Base-by-base conservation (phyloP, 2,888 invertebrate genomes). In the Lithophane leautieri region DNA sequence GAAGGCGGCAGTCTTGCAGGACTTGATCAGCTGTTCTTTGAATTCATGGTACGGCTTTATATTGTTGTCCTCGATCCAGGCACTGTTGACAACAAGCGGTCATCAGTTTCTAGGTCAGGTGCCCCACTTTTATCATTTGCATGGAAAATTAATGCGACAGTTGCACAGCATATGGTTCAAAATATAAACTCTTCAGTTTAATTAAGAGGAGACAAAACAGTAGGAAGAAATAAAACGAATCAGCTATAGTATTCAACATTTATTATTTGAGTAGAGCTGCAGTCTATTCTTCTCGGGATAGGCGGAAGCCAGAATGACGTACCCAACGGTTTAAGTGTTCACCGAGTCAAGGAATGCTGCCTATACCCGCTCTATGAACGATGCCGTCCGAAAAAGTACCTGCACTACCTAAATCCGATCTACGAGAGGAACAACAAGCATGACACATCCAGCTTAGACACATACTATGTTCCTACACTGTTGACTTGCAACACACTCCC, bases 31-130 rank as follows among this genome's bases (percentile, higher is more conserved):
- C 89, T 98, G 97, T 44, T 98, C 98, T 93, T 98, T 98, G 93
- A 97, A 98, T 80, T 98, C 97, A 22, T 97, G 97, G 93, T 99
- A 99, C 0, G 98, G 98, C 93, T 98, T 98, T 71, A 99, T 98
- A 90, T 98, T 98, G 83, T 97, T 97, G 86, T 98, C 98, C 91
- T 98, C 98, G 84, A 99, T 98, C 98, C 99, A 99, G 11, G 98
- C 99, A 96, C 98, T 98, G 96, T 90, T 89, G 89, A 82, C 76
- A 90, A 90, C 22, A 72, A 54, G 2, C 19, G 9, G 0, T 58
- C 22, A 61, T 86, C 40, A 85, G 56, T 60, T n/a, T 77, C 25
- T 44, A 66, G 4, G 50, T 52, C 22, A 44, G 0, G 0, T 34
- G 16, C 0, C 22, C 2, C 11, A 42, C 6, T 50, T 19, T 34